A percentile compares a stretch with the other conserved stretches of the same genome.
Evolutionary conservation across 2,113 vertebrate species (phyloP).

Genomic region (Phainopepla nitens): DNA sequence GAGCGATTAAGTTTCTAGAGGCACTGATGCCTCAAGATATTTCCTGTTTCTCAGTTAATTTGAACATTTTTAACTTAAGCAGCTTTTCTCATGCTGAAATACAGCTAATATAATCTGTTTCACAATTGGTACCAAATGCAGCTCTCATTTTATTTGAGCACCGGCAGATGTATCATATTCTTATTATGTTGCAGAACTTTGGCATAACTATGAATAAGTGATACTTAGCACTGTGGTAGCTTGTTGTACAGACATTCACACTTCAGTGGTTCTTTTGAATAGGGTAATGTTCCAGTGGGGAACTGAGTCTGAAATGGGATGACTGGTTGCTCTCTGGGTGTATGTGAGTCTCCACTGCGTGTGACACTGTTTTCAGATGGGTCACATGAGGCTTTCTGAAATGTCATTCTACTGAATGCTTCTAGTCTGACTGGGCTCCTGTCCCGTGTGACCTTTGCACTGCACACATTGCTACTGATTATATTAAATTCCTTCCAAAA

Average conservation of each 20-base stretch:
- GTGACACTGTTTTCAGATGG: background rate
- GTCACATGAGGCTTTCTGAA: background rate
- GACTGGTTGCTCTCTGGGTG: background rate
- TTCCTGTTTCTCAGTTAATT: constrained; percentile 42
- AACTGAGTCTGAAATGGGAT: background rate
- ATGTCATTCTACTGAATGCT: background rate
- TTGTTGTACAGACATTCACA: background rate
- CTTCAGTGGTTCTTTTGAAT: background rate
- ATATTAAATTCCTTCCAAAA: background rate
- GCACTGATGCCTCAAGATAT: constrained; percentile 43
- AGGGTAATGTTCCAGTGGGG: background rate
- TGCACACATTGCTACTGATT: background rate
- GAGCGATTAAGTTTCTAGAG: constrained; percentile 55
- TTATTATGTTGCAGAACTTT: background rate
- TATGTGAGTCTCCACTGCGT: background rate
- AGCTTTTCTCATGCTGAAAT: constrained; percentile 32
- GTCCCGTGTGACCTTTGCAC: background rate
- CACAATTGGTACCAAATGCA: constrained; percentile 22
- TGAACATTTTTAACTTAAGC: constrained; percentile 22
- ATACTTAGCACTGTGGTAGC: background rate
- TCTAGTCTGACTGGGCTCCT: background rate
- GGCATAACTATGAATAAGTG: background rate
- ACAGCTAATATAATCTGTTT: constrained; percentile 33
- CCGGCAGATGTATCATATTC: constrained; percentile 18
- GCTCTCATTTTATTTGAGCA: constrained; percentile 22